Conservation (phyloP, 2,113 vertebrate species). For the Paralichthys olivaceus region DNA sequence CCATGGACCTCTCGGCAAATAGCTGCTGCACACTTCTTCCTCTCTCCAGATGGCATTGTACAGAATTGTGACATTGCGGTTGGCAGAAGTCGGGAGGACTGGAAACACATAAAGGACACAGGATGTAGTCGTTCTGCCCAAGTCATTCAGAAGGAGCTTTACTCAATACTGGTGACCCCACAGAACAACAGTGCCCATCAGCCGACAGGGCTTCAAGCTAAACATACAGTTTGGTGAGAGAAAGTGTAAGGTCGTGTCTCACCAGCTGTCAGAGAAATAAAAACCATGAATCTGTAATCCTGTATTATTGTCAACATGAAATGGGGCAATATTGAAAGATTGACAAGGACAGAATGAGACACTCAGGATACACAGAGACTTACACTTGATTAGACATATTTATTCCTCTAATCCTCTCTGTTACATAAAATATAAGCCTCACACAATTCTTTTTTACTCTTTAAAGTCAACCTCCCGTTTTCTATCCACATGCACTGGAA, state of each 20-base stretch:
- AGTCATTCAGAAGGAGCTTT: slow-evolving; percentile 24
- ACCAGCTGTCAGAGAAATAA: not conserved
- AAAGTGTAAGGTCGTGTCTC: not conserved
- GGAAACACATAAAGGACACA: slow-evolving; percentile 80
- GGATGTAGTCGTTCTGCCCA: slow-evolving; percentile 39
- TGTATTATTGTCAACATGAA: not conserved
- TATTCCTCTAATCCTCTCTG: not conserved
- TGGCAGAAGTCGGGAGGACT: slow-evolving; percentile 62
- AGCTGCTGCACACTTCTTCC: slow-evolving; percentile 89
- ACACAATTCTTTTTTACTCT: not conserved
- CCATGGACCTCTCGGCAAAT: slow-evolving; percentile 92
- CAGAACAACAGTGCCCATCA: not conserved
- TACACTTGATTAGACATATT: not conserved
- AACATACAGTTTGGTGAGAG: not conserved
- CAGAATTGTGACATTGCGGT: slow-evolving; percentile 88
- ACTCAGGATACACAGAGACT: not conserved
- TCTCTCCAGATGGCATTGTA: slow-evolving; percentile 88
- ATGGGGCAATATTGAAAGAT: not conserved
- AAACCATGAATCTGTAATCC: not conserved
- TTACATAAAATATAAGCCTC: not conserved
- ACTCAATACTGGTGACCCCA: slow-evolving; percentile 3
- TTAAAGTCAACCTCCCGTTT: not conserved
- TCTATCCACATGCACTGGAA: not conserved
- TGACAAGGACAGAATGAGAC: not conserved
- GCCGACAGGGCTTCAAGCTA: not conserved